Percentiles rank a stretch among this genome's conserved stretches.
These are phyloP conservation scores for Dicyrtoma fusca DNA, from an alignment of 2,888 invertebrate genomes.

Conservation along the genomic window DNA sequence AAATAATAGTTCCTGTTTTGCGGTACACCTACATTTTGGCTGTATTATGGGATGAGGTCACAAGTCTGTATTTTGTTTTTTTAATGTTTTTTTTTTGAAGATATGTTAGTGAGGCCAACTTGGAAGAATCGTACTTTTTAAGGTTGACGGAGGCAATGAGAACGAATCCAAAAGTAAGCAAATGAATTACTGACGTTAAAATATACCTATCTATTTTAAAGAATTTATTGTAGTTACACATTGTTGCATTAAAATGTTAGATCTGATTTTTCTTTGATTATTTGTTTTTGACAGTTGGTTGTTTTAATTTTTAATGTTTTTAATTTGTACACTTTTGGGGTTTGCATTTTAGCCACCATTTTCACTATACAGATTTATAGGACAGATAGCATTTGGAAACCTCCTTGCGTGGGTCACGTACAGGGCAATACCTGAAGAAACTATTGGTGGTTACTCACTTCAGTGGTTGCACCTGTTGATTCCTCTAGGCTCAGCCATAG, in stretches of 20 bases:
- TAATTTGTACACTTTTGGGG: no score
- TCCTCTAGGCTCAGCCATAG: slow-evolving; percentile 73
- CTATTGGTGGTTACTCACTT: slow-evolving; percentile 71
- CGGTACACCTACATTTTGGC: no score
- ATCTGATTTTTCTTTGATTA: slow-evolving; percentile 11
- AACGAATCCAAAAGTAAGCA: slow-evolving; percentile 67
- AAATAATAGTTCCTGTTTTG: no score
- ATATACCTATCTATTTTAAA: no score
- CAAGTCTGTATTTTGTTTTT: no score
- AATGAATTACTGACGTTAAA: no score
- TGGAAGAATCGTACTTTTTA: slow-evolving; percentile 68
- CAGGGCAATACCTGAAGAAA: slow-evolving; percentile 74
- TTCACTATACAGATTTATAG: slow-evolving; percentile 75
- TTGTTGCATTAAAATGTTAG: background rate
- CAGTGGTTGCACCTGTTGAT: slow-evolving; percentile 72
- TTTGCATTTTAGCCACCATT: slow-evolving; percentile 84
- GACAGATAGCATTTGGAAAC: slow-evolving; percentile 76
- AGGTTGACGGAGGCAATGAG: slow-evolving; percentile 58
- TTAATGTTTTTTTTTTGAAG: slow-evolving; percentile 33
- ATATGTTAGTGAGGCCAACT: slow-evolving; percentile 59
- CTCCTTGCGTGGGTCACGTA: slow-evolving; percentile 77
- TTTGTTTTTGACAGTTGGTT: slow-evolving; percentile 42
- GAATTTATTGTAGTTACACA: background rate
- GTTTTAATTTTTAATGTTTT: no score
- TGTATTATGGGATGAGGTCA: no score